Evolutionary conservation across 2,888 invertebrate genomes (phyloP).

Genomic region (Emesis furor): DNA sequence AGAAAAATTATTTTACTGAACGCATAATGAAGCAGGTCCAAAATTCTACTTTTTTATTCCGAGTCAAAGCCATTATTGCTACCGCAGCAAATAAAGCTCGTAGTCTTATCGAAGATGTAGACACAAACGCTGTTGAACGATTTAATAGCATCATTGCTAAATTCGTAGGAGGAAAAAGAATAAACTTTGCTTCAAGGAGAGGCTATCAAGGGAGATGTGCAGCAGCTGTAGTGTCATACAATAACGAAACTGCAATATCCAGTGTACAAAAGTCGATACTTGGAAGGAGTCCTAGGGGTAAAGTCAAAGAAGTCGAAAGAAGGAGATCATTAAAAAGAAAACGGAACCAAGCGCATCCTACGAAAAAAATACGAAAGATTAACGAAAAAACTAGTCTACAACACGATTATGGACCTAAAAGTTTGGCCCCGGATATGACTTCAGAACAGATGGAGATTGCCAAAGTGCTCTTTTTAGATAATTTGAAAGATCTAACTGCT

Average conservation of each 20-base stretch:
- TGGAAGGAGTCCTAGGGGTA: slow-evolving; percentile 13
- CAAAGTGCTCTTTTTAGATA: neutral
- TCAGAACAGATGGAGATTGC: neutral
- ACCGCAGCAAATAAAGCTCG: no score
- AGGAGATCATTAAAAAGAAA: no score
- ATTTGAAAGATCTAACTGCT: neutral
- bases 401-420: neutral
- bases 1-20: no score
- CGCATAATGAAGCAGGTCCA: no score
- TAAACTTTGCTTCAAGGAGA: slow-evolving; percentile 30
- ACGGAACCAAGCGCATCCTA: neutral
- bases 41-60: no score
- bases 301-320: slow-evolving; percentile 18
- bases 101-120: no score
- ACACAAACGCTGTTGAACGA: neutral
- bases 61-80: no score
- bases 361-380: neutral
- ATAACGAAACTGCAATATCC: slow-evolving; percentile 31
- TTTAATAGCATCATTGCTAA: slow-evolving; percentile 28
- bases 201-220: slow-evolving; percentile 32
- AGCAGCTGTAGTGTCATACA: slow-evolving; percentile 43
- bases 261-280: slow-evolving; percentile 25
- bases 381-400: neutral
- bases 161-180: slow-evolving; percentile 42
- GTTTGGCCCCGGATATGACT: neutral